A percentile compares a stretch with the other conserved stretches of the same genome.
These are phyloP conservation scores for Lathronympha strigana DNA, from an alignment of 2,888 invertebrate species.

Conservation along the genomic window DNA sequence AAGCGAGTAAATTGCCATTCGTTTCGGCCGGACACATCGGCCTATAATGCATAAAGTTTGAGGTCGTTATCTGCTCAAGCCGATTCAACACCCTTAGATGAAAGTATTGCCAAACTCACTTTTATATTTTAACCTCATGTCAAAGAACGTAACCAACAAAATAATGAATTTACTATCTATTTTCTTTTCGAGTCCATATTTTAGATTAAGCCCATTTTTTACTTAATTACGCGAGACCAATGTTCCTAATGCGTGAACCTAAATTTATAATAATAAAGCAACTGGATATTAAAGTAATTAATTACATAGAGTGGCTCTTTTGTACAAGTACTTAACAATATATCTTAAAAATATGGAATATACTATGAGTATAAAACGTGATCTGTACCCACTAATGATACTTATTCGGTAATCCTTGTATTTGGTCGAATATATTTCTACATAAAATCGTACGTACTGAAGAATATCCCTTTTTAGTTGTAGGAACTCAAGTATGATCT, in stretches of 20 bases:
- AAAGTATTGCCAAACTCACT: no score
- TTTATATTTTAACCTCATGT: background rate
- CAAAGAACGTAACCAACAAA: background rate
- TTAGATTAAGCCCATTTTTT: background rate
- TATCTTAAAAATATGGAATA: background rate
- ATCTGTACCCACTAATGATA: no score
- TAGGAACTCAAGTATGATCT: no score
- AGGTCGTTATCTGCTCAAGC: no score
- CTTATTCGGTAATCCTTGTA: no score
- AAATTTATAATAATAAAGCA: constrained; percentile 2
- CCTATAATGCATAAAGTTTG: no score
- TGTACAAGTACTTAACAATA: constrained; percentile 19
- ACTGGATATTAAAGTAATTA: constrained; percentile 3
- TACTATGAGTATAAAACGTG: background rate
- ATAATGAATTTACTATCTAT: background rate
- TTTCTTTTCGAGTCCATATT: background rate
- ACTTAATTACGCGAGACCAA: constrained; percentile 24
- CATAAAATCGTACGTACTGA: no score
- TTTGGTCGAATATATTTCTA: no score
- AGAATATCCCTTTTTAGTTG: no score
- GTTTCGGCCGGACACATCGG: no score
- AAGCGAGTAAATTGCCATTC: no score
- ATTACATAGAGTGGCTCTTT: constrained; percentile 29
- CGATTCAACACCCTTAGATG: no score
- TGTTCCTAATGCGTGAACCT: constrained; percentile 20